Evolutionary conservation across 2,113 vertebrate species (phyloP), one percentile per base, ranked within the genome.

Genomic region (Alaudala cheleensis): DNA sequence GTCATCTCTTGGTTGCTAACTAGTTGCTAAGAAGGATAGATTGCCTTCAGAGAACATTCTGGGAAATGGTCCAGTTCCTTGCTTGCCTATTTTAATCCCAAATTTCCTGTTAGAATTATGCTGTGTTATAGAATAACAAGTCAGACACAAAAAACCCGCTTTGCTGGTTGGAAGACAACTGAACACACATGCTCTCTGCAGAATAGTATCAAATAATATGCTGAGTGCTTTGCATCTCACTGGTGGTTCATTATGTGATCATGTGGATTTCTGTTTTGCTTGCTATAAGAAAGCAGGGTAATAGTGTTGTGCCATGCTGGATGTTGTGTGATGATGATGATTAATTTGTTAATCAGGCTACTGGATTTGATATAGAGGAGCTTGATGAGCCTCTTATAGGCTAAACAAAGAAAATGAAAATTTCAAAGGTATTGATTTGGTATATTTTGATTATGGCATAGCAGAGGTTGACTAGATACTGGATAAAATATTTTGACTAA

Each of bases 51-150:
- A 96, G 93, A 76, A 28, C 40, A 53, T 88, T 95, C 94, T 96
- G 96, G 97, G 95, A 97, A 95, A 56, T 51, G 54, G 91, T 96
- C 86, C 82, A 97, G 82, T 90, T 94, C 94, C 73, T 74, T 89
- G 42, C 40, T 58, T 37, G 3, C 80, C 31, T 90, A 11, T 90
- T 97, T 94, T 90, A 88, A 93, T 97, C 73, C 96, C 93, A 95
- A 72, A 28, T 90, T 97, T 97, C 62, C 92, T 88, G 44, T 92
- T 92, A 96, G 77, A 96, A 95, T 94, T 94, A 86, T 79, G 57
- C 58, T 10, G 2, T 74, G 23, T 84, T 96, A 83, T 15, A 86
- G 84, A 64, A 64, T 47, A 86, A 87, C 45, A 91, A 92, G 73
- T 81, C 60, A 90, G 72, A 70, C 21, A 34, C 26, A 84, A 81